These are phyloP conservation scores for Apocrypta bakeri DNA, from an alignment of 1,140 invertebrate species.

Conservation along the genomic window DNA sequence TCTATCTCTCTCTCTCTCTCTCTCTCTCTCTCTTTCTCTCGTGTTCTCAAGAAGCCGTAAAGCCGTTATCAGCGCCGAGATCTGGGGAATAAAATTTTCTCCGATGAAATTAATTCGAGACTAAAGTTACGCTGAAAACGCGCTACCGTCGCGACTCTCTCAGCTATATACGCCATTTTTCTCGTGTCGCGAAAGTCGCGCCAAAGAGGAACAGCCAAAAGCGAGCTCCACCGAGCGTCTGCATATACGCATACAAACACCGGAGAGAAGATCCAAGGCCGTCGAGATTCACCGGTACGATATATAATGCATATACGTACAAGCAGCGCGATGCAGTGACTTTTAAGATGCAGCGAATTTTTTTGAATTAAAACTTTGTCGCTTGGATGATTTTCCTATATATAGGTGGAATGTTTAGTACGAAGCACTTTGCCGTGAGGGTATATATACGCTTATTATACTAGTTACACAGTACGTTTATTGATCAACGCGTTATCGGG, in stretches of 20 bases:
- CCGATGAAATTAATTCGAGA: conserved; percentile 15
- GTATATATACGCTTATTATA: too few relatives aligned
- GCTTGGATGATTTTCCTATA: not conserved
- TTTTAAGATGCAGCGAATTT: not conserved
- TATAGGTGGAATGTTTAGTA: too few relatives aligned
- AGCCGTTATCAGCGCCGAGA: not conserved
- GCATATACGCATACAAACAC: not conserved
- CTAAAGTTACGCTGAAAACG: conserved; percentile 16
- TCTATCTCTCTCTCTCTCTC: not conserved
- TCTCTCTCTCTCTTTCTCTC: not conserved
- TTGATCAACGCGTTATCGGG: not conserved
- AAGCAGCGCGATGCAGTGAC: not conserved
- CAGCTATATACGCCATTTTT: conserved; percentile 1
- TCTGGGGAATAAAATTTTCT: not conserved
- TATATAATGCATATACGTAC: conserved; percentile 5
- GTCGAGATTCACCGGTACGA: conserved; percentile 19
- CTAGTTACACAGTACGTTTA: not conserved
- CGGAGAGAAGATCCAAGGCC: conserved; percentile 26
- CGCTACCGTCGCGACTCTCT: not conserved
- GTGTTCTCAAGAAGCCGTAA: not conserved
- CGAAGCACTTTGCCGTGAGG: too few relatives aligned
- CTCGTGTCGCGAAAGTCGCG: conserved; percentile 24
- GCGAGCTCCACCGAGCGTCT: too few relatives aligned
- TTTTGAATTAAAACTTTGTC: not conserved
- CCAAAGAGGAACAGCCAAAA: conserved; percentile 17